phyloP scores from a whole-genome alignment of 2,797 vertebrate species.

The Tauraco hartlaubi region DNA sequence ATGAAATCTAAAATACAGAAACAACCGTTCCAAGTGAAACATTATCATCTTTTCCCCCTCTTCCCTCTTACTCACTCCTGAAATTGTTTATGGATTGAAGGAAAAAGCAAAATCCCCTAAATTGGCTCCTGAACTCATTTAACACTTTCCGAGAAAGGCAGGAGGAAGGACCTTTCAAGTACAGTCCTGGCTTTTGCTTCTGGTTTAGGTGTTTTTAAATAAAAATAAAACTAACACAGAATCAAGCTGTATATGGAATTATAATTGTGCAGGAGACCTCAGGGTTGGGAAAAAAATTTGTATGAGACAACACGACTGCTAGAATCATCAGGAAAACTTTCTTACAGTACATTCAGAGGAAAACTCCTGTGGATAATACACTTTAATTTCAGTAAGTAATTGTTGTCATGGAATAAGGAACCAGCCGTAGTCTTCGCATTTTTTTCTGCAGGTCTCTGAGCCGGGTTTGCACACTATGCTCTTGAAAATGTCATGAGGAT shows the following conservation, averaged over 20 bases:
- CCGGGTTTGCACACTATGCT: background rate
- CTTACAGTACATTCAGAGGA: background rate
- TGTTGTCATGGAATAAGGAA: fast-evolving
- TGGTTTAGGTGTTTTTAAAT: background rate
- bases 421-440: fast-evolving
- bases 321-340: background rate
- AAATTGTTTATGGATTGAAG: background rate
- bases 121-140: background rate
- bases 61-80: background rate
- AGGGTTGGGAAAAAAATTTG: background rate
- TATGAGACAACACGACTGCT: background rate
- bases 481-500: background rate
- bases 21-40: background rate
- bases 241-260: background rate
- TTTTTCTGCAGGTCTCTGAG: background rate
- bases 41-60: background rate
- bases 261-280: background rate
- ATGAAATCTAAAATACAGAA: slow-evolving; percentile 17
- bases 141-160: background rate
- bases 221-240: background rate
- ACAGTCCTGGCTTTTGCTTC: background rate
- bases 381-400: background rate
- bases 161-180: background rate
- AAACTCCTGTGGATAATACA: background rate
- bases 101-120: background rate